These are phyloP conservation scores for Lasioglossum morio DNA, from an alignment of 2,888 invertebrate species.

Conservation along the genomic window DNA sequence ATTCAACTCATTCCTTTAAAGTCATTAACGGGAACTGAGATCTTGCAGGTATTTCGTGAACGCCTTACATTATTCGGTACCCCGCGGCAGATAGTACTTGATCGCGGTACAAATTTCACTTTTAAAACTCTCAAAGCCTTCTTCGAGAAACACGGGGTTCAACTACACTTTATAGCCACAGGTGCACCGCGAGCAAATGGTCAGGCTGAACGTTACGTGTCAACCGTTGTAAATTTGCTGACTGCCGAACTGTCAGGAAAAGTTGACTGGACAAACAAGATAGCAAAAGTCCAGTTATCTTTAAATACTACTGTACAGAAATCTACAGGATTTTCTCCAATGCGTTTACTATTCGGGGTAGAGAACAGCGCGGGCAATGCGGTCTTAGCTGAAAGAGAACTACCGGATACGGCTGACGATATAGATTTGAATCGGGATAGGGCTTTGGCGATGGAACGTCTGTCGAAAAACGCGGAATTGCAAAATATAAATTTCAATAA, in stretches of 20 bases:
- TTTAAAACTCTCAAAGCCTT: constrained; percentile 31
- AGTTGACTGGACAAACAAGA: constrained; percentile 27
- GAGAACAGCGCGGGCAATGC: neutral
- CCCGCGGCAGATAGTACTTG: neutral
- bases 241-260: neutral
- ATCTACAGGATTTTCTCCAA: neutral
- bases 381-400: neutral
- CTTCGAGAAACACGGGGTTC: constrained; percentile 37
- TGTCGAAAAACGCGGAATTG: neutral
- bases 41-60: no score
- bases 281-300: neutral
- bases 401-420: neutral
- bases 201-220: neutral
- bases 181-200: constrained; percentile 1
- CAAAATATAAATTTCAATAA: neutral
- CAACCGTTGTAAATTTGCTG: neutral
- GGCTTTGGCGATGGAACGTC: neutral
- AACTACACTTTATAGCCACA: neutral
- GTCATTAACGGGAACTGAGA: no score
- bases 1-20: no score
- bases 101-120: constrained; percentile 31
- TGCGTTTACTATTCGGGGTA: neutral
- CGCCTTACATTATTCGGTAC: no score
- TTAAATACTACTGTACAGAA: neutral
- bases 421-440: neutral